These are phyloP conservation scores for Cygnus buccinator DNA, from an alignment of 2,113 vertebrate genomes.

Conservation along the genomic window DNA sequence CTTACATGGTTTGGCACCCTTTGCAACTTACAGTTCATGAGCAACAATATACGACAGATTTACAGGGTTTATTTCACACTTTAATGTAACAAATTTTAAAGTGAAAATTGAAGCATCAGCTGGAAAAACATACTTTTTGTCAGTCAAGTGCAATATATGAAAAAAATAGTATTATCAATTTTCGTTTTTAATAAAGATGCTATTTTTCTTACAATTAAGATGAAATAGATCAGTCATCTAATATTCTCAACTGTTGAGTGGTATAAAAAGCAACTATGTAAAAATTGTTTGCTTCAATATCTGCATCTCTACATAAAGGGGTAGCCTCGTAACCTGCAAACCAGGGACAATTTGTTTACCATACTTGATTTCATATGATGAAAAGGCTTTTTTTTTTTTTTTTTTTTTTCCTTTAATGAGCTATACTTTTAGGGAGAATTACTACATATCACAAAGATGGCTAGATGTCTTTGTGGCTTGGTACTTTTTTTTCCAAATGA, in stretches of 20 bases:
- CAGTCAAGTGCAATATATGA: neutral
- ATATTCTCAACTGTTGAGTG: neutral
- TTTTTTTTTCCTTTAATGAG: neutral
- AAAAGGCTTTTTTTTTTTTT: neutral
- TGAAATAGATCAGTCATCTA: neutral
- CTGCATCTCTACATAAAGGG: neutral
- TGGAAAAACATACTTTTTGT: neutral
- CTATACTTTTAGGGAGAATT: neutral
- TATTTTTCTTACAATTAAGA: neutral
- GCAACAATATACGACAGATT: neutral
- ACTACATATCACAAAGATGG: neutral
- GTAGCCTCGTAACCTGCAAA: neutral
- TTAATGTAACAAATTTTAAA: constrained; percentile 8
- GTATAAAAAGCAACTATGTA: neutral
- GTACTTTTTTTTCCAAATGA: neutral
- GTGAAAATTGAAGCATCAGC: neutral
- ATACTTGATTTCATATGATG: neutral
- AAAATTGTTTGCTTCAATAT: neutral
- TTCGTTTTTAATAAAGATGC: neutral
- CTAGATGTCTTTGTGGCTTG: neutral
- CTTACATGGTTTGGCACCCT: neutral
- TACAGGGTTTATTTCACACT: neutral
- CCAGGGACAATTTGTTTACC: neutral
- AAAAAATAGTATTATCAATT: neutral
- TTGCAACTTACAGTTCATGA: neutral